Evolutionary conservation across 2,888 invertebrate species (phyloP).

Genomic region (Cerastis rubricosa): DNA sequence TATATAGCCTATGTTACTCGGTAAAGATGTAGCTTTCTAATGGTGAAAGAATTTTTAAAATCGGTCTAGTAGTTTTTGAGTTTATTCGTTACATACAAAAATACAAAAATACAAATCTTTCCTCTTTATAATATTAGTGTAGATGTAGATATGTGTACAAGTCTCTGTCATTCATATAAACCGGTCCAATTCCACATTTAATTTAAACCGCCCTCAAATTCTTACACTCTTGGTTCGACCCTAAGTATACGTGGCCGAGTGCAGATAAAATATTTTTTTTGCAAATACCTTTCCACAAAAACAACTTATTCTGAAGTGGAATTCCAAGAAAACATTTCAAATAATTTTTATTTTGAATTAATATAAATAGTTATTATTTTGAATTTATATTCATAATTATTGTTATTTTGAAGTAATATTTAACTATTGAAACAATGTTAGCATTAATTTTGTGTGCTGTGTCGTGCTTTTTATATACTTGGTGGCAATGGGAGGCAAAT

Average conservation of each 20-base stretch:
- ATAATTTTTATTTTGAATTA: constrained; percentile 2
- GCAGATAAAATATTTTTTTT: not conserved
- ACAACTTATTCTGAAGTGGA: not conserved
- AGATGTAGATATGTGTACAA: not conserved
- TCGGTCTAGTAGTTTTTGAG: too few relatives aligned
- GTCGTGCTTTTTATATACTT: constrained; percentile 48
- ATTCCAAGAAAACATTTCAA: not conserved
- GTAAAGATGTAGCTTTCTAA: too few relatives aligned
- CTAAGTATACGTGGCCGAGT: not conserved
- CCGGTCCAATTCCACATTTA: not conserved
- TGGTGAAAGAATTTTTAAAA: too few relatives aligned
- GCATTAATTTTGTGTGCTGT: constrained; percentile 53
- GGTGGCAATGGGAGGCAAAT: constrained; percentile 55
- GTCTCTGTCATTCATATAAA: not conserved
- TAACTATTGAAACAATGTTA: constrained; percentile 33
- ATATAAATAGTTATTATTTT: too few relatives aligned
- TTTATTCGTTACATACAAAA: too few relatives aligned
- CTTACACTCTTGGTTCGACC: not conserved
- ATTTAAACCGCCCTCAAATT: not conserved
- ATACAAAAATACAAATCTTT: too few relatives aligned
- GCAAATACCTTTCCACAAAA: not conserved
- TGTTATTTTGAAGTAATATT: not conserved
- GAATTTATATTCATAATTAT: too few relatives aligned
- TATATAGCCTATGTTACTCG: too few relatives aligned
- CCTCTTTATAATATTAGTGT: too few relatives aligned